Base-by-base conservation (phyloP, 2,113 vertebrate species). In the Salvelinus fontinalis region DNA sequence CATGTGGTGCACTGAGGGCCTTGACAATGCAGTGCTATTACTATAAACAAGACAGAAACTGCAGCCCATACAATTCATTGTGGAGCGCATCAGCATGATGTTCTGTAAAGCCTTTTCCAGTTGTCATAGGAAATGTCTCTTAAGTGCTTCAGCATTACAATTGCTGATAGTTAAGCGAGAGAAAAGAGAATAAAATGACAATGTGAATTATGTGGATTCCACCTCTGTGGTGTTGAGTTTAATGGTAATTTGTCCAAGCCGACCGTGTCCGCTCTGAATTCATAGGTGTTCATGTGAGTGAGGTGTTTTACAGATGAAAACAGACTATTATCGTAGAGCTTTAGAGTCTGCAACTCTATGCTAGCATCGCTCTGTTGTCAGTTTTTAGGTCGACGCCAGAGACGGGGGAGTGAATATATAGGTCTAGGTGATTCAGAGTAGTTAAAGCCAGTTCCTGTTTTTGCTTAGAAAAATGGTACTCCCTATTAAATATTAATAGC, bases 401-500 rank as follows among this genome's bases (percentile, higher is more conserved):
- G 29, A 67, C 6, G 14, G 26, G 27, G 26, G 27, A 16, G 24
- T 14, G 65, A 16, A 31, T 18, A 67, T 26, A 4, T 67, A 31
- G 27, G 29, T 67, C 16, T 67, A 22, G 31, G 67, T 68, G 39
- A 68, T 68, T 39, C 29, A 34, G 16, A 31, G 18, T 31, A 34
- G 27, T 39, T 34, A 13, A 39, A 68, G 29, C 31, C 27, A 29
- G 59, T 62, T 31, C 67, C 18, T 9, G 14, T 68, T 39, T 68
- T n/a, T 34, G 27, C 68, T 24, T 70, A 22, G 72, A 69, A 67
- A 76, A 75, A 75, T 75, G 48, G 69, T 34, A 70, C 67, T 62
- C 66, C 44, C 83, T 75, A 81, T 88, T 77, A 86, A 70, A 85
- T 79, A 67, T 85, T 77, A 57, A 83, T 67, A 73, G 48, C 75